Percentiles rank a stretch among this genome's conserved stretches.
These are phyloP conservation scores for Acomys russatus DNA, from an alignment of 2,797 vertebrate species.

Conservation along the genomic window DNA sequence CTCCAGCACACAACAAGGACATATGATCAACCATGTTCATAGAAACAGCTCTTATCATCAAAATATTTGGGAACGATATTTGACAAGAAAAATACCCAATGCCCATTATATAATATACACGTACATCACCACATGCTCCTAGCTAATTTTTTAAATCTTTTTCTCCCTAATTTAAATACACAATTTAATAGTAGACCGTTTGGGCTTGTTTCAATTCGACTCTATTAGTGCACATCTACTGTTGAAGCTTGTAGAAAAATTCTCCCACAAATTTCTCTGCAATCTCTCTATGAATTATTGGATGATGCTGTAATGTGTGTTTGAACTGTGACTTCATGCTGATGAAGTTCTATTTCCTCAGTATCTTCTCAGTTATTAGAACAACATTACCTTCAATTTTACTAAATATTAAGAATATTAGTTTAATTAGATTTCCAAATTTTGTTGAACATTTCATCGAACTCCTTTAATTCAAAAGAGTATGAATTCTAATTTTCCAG, in stretches of 20 bases:
- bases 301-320: background rate
- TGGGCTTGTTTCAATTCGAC: background rate
- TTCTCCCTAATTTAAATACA: background rate
- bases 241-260: background rate
- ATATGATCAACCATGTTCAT: too few species aligned
- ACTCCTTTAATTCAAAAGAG: background rate
- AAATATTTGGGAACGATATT: background rate
- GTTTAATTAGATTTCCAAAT: background rate
- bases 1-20: too few species aligned
- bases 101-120: background rate
- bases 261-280: background rate
- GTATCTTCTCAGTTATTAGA: background rate
- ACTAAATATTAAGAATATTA: background rate
- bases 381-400: slow-evolving; percentile 28
- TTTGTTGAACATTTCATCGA: background rate
- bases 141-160: background rate
- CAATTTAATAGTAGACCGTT: background rate
- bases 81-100: background rate
- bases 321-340: background rate
- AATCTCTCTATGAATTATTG: background rate
- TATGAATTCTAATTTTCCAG: background rate
- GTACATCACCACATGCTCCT: background rate
- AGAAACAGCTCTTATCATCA: background rate
- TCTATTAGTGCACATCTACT: background rate
- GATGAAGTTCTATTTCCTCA: background rate